A percentile compares a stretch with the other conserved stretches of the same genome.
phyloP scores from a whole-genome alignment of 2,113 vertebrate species.

The Ophiodon elongatus region DNA sequence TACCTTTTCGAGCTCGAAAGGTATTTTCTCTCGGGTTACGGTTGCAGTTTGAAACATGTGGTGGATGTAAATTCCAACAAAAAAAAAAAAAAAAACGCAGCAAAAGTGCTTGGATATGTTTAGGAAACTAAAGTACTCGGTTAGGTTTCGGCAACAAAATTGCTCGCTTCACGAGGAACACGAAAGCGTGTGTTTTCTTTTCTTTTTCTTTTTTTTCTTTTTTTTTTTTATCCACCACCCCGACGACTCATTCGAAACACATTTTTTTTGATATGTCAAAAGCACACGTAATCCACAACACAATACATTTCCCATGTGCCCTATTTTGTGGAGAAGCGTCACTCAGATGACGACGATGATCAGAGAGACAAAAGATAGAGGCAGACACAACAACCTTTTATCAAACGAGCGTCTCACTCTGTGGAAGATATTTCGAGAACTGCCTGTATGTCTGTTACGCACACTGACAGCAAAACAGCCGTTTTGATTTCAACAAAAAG shows the following conservation, averaged over 20 bases:
- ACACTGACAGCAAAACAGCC: constrained; percentile 4
- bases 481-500: constrained; percentile 35
- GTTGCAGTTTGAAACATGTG: background rate
- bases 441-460: constrained; percentile 16
- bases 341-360: background rate
- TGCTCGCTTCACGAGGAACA: background rate
- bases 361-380: background rate
- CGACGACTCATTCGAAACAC: background rate
- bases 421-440: constrained; percentile 13
- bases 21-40: background rate
- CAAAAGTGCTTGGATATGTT: background rate
- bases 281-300: background rate
- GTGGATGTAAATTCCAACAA: background rate
- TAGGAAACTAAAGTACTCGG: background rate
- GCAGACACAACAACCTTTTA: constrained; percentile 62
- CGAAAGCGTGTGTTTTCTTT: background rate
- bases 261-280: background rate
- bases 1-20: background rate
- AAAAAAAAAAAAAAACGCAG: background rate
- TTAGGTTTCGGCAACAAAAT: too few species aligned
- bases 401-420: constrained; percentile 36
- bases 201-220: background rate
- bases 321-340: background rate
- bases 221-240: background rate
- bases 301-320: background rate